Base-by-base conservation (phyloP, 1,140 invertebrate genomes). In the Drosophila sechellia region DNA sequence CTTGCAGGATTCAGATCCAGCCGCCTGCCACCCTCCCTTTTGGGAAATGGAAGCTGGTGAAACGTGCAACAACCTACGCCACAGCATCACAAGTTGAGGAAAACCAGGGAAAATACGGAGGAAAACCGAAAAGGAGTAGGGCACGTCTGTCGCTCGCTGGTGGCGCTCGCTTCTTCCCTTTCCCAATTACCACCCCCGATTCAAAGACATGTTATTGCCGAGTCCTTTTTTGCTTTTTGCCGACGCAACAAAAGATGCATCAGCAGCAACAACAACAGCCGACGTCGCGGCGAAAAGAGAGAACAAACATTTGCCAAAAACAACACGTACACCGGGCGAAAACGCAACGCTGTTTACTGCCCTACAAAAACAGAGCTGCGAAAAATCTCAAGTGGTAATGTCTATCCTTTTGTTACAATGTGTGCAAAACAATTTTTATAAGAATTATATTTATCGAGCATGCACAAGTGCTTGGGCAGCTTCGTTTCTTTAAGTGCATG, bases 1-100 rank as follows among this genome's bases (percentile, higher is more conserved):
- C 81, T 86, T 86, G 81, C 81, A 85, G 81, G 81, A 85, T 81
- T 77, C 58, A 45, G 81, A 85, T 77, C 69, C 50, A 45, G 42
- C 46, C 17, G 3, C 25, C 34, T n/a, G 53, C 45, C 17, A 12
- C 3, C 31, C 6, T 13, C n/a, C 27, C 31, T 20, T 48, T 5
- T 27, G 42, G 34, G 15, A 37, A 6, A 5, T 31, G 45, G 5
- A 13, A 27, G 8, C 22, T 20, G 42, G 46, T 13, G n/a, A 42
- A 17, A 13, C 25, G 35, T 13, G 43, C 63, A 66, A 42, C 35
- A 68, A 59, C 64, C 64, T 68, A 68, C 46, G 64, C 27, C 60
- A 68, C 64, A 68, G 60, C 60, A 68, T 52, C 64, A n/a, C 31
- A 65, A 45, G 64, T 68, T 68, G 60, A 52, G 64, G 46, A 43